Conservation (phyloP, 2,888 invertebrate species). For the Drosophila neoperkinsi region DNA sequence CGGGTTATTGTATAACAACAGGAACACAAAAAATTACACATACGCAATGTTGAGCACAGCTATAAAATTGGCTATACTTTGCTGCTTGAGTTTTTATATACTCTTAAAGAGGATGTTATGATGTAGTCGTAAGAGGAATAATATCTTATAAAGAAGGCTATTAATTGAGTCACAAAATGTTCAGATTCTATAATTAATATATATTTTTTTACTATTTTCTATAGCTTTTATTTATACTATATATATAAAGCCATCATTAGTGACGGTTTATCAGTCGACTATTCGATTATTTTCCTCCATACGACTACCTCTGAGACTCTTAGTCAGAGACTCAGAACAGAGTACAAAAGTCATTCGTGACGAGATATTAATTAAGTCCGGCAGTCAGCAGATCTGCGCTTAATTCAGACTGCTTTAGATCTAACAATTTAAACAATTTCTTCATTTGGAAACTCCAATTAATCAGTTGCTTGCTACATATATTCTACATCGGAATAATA, state of each 20-base stretch:
- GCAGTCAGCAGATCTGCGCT: background rate
- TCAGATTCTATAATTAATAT: background rate
- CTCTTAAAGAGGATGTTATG: background rate
- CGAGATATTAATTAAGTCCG: background rate
- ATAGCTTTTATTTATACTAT: background rate
- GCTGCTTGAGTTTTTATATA: slow-evolving; percentile 7
- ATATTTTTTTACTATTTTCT: background rate
- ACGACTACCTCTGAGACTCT: too few species aligned
- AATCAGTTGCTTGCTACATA: background rate
- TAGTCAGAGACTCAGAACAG: too few species aligned
- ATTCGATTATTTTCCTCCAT: too few species aligned
- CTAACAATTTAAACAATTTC: background rate
- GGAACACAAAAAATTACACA: slow-evolving; percentile 50
- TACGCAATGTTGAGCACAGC: slow-evolving; percentile 46
- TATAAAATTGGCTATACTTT: slow-evolving; percentile 7
- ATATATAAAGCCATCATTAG: background rate
- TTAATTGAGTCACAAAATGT: background rate
- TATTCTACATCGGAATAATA: background rate
- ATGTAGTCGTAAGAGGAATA: background rate
- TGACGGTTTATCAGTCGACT: too few species aligned
- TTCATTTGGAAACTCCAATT: background rate
- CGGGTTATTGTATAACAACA: slow-evolving; percentile 39
- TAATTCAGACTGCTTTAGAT: too few species aligned
- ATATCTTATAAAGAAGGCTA: background rate
- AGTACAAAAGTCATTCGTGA: background rate